Evolutionary conservation across 2,888 invertebrate genomes (phyloP), one percentile per base, ranked within the genome.

Genomic region (Achlya flavicornis): DNA sequence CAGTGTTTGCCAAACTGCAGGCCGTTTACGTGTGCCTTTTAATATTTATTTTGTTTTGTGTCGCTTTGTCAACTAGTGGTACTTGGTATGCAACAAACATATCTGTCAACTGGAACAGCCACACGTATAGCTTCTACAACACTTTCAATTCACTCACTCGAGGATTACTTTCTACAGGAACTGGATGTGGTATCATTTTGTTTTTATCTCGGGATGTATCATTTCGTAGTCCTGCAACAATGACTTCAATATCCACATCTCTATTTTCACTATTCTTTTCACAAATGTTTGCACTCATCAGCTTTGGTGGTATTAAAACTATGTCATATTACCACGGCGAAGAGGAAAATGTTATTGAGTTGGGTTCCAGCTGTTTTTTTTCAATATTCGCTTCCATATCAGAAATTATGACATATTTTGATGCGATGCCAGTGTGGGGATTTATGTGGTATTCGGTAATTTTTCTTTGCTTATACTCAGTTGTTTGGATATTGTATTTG

Each of bases 311-410:
- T 14, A 83, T 92, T 16, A 90, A 89, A 79, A 85, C 86, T 4
- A 89, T 93, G 87, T 87, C 90, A 32, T 92, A 87, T 68, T 92
- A 84, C 69, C 92, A 92, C 62, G 91, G 91, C 0, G 87, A 90
- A 77, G 89, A 91, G 72, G 84, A 86, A 74, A 87, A 87, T 63
- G 77, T 91, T 10, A 74, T 91, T 58, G 92, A 92, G 83, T 66
- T 84, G 5, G 87, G 87, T 3, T 66, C 72, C 1, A 86, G 76
- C 70, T 64, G 74, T 4, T 90, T 78, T 69, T 92, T 92, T 68
- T 53, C 74, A 26, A 69, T 75, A 35, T 91, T 90, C 67, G 89
- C 87, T 11, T 86, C 88, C 19, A 83, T 86, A 58, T 74, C 89
- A 3, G 92, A 93, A 79, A 85, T 89, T 57, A 70, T 91, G 63